These are phyloP conservation scores for Mallotus villosus DNA, from an alignment of 2,797 vertebrate species.

Conservation along the genomic window DNA sequence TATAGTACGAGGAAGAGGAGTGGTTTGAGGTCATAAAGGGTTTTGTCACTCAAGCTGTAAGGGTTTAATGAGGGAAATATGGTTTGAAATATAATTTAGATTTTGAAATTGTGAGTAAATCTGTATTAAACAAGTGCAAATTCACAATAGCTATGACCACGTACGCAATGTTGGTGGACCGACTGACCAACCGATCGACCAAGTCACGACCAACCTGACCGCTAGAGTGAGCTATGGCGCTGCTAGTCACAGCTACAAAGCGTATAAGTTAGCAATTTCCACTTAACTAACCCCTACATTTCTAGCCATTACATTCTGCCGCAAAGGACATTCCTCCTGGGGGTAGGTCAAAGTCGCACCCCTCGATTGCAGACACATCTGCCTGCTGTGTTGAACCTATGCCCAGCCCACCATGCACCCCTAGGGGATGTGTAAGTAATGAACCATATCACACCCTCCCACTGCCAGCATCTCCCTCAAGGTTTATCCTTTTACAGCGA, in stretches of 20 bases:
- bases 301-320: background rate
- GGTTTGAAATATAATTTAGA: background rate
- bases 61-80: too few species aligned
- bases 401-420: slow-evolving; percentile 57
- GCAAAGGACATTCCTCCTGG: slow-evolving; percentile 12
- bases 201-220: too few species aligned
- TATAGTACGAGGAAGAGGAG: too few species aligned
- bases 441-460: slow-evolving; percentile 44
- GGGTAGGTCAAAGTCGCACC: slow-evolving; percentile 13
- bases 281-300: background rate
- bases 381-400: slow-evolving; percentile 50
- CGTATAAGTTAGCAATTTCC: background rate
- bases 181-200: too few species aligned
- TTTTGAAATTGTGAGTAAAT: background rate
- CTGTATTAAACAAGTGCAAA: background rate
- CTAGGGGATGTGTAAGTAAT: slow-evolving; percentile 57
- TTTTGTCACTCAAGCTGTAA: too few species aligned
- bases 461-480: slow-evolving; percentile 49
- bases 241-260: too few species aligned
- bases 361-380: slow-evolving; percentile 12
- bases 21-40: too few species aligned
- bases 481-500: slow-evolving; percentile 32
- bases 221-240: too few species aligned
- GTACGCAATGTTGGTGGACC: too few species aligned
- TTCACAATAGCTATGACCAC: too few species aligned